A percentile compares a stretch with the other conserved stretches of the same genome.
phyloP scores from a whole-genome alignment of 1,140 invertebrate species.

The Sycophila sp. region DNA sequence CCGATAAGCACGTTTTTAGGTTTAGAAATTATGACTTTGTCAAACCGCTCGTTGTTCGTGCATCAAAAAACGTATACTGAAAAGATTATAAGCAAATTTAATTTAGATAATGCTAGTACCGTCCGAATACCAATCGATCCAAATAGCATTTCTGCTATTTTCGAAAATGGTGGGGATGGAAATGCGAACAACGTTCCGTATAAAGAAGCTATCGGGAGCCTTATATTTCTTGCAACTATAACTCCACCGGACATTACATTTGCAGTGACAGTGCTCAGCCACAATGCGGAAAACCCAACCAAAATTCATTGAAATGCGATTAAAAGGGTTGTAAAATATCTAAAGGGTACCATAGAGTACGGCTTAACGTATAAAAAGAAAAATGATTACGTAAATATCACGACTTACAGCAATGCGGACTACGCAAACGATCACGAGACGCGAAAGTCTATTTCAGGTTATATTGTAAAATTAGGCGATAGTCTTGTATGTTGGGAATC shows the following conservation, averaged over 20 bases:
- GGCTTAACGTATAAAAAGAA: conserved; percentile 31
- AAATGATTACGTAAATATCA: not conserved
- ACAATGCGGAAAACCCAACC: conserved; percentile 31
- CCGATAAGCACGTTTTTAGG: conserved; percentile 34
- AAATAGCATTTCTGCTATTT: not conserved
- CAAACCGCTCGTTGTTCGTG: conserved; percentile 50
- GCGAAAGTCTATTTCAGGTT: conserved; percentile 41
- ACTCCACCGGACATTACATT: conserved; percentile 42
- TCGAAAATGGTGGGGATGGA: conserved; percentile 18
- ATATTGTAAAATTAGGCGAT: conserved; percentile 27
- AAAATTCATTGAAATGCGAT: conserved; percentile 37
- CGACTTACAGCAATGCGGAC: conserved; percentile 46
- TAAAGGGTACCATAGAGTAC: conserved; percentile 43
- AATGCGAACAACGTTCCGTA: not conserved
- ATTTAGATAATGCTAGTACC: conserved; percentile 45
- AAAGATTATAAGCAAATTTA: conserved; percentile 44
- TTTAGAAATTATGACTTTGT: conserved; percentile 48
- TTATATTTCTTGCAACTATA: not conserved
- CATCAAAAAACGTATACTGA: conserved; percentile 46
- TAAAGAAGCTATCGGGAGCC: conserved; percentile 1
- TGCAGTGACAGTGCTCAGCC: conserved; percentile 33
- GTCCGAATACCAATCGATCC: not conserved
- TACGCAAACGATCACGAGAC: conserved; percentile 40
- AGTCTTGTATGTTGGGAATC: conserved; percentile 43
- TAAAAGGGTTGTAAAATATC: conserved; percentile 48